Evolutionary conservation across 2,888 invertebrate genomes (phyloP).

Genomic region (Molanna angustata): DNA sequence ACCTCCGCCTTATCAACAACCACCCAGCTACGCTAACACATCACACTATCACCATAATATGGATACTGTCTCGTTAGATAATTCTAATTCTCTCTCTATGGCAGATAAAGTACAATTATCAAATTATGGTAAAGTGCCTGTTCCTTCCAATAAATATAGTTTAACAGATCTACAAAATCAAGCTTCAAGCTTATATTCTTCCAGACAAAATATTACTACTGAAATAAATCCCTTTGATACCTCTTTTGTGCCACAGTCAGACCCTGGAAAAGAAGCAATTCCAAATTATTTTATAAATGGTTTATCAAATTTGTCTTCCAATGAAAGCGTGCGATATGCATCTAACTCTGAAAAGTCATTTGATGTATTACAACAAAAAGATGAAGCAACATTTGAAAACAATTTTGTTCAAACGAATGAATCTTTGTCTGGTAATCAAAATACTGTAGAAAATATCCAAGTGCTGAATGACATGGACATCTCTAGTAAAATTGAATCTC

Average conservation of each 20-base stretch:
- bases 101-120: constrained; percentile 2
- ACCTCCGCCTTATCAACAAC: constrained; percentile 55
- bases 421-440: constrained; percentile 4
- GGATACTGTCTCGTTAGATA: constrained; percentile 4
- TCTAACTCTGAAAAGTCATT: too few species aligned
- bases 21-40: constrained; percentile 56
- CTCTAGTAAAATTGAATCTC: constrained; percentile 17
- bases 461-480: constrained; percentile 1
- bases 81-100: too few species aligned
- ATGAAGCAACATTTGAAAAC: constrained; percentile 16
- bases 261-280: background rate
- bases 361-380: background rate
- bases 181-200: constrained; percentile 12
- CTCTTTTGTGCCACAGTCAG: constrained; percentile 41
- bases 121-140: constrained; percentile 10
- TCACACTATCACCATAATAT: constrained; percentile 33
- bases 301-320: too few species aligned
- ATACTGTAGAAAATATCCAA: constrained; percentile 8
- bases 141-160: constrained; percentile 17
- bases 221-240: constrained; percentile 66
- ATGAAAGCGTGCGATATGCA: too few species aligned
- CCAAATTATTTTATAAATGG: background rate
- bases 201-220: constrained; percentile 5
- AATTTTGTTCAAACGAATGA: constrained; percentile 15
- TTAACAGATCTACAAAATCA: constrained; percentile 20